phyloP scores from a whole-genome alignment of 2,113 vertebrate species.

The Dermatemys mawii region DNA sequence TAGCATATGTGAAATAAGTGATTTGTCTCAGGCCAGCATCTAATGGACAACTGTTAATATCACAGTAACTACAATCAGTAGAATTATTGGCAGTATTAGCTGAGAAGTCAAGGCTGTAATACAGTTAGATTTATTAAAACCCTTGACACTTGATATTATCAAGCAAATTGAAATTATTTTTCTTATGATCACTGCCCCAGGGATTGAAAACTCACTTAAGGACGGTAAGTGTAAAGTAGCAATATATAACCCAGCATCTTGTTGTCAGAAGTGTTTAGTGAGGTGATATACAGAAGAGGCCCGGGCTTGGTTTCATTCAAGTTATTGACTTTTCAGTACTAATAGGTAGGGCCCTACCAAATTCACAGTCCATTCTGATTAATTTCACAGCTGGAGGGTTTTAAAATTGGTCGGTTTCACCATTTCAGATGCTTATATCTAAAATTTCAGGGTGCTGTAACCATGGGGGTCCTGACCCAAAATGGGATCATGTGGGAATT shows the following conservation, averaged over 20 bases:
- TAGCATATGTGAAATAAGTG: neutral
- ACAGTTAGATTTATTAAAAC: neutral
- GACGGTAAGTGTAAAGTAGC: neutral
- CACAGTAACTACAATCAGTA: neutral
- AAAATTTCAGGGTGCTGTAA: too few relatives aligned
- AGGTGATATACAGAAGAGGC: accelerated
- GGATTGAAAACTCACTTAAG: neutral
- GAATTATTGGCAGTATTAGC: neutral
- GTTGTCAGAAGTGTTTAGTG: neutral
- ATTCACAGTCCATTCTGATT: too few relatives aligned
- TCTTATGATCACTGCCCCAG: neutral
- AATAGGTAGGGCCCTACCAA: neutral
- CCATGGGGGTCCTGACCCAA: too few relatives aligned
- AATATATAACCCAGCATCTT: neutral
- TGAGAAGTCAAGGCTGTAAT: neutral
- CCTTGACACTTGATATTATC: neutral
- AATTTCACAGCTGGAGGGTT: too few relatives aligned
- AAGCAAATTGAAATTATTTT: neutral
- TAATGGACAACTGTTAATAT: neutral
- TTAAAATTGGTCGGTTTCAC: too few relatives aligned
- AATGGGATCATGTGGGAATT: too few relatives aligned
- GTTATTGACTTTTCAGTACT: neutral
- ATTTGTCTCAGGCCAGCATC: neutral
- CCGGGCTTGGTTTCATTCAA: neutral
- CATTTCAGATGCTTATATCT: too few relatives aligned